Percentiles rank a stretch among this genome's conserved stretches.
Evolutionary conservation across 1,140 invertebrate species (phyloP).

Genomic region (Eciton burchellii): DNA sequence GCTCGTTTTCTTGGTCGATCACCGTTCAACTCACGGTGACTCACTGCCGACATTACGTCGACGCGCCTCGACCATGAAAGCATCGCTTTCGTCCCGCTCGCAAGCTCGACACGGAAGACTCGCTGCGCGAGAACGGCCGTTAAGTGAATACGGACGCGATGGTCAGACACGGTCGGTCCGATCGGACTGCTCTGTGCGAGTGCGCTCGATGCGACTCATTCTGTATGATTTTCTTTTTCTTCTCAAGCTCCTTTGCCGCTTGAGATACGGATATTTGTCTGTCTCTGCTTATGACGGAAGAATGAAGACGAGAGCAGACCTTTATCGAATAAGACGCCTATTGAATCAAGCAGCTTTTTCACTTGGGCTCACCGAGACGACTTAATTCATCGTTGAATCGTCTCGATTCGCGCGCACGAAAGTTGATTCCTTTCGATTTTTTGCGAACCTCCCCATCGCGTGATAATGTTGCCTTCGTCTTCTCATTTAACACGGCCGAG

Average conservation of each 20-base stretch:
- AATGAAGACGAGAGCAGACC: not conserved
- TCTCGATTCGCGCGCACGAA: too few relatives aligned
- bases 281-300: not conserved
- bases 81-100: conserved; percentile 44
- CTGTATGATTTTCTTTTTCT: not conserved
- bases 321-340: too few relatives aligned
- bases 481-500: conserved; percentile 9
- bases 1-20: conserved; percentile 5
- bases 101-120: conserved; percentile 49
- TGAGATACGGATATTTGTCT: not conserved
- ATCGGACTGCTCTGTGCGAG: not conserved
- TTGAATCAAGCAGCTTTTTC: too few relatives aligned
- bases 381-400: too few relatives aligned
- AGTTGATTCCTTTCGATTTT: too few relatives aligned
- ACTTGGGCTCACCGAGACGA: too few relatives aligned
- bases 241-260: too few relatives aligned
- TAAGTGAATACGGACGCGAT: conserved; percentile 55
- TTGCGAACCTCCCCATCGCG: too few relatives aligned
- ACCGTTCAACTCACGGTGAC: conserved; percentile 39
- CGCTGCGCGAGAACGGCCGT: conserved; percentile 11
- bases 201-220: not conserved
- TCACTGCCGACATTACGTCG: conserved; percentile 43
- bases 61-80: conserved; percentile 41
- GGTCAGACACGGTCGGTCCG: not conserved
- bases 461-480: not conserved